A percentile compares a stretch with the other conserved stretches of the same genome.
phyloP scores from a whole-genome alignment of 1,140 invertebrate genomes.

The Hetaerina americana region DNA sequence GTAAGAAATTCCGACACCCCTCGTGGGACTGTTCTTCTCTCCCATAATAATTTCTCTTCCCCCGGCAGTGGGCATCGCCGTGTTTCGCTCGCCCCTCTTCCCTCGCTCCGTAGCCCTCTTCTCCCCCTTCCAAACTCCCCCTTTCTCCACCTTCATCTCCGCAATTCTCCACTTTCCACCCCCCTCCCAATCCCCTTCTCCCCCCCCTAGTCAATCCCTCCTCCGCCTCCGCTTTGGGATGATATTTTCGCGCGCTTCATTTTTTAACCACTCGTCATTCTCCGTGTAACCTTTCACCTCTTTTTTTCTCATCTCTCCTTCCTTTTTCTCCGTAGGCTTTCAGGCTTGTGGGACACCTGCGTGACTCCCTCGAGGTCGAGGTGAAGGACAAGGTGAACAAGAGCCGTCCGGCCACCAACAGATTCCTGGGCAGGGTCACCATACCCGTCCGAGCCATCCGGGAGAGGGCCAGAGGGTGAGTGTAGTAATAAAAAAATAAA shows the following conservation, averaged over 20 bases:
- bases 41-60: no score
- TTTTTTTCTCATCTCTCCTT: neutral
- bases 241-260: neutral
- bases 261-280: no score
- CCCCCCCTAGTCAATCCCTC: neutral
- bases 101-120: neutral
- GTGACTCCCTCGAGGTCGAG: slow-evolving; percentile 35
- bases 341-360: slow-evolving; percentile 25
- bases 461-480: slow-evolving; percentile 24
- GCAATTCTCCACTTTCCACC: no score
- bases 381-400: slow-evolving; percentile 40
- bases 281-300: neutral
- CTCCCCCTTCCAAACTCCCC: neutral
- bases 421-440: slow-evolving; percentile 32
- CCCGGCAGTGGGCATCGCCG: no score
- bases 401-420: slow-evolving; percentile 33
- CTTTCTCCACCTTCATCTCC: no score
- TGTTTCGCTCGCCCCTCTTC: neutral
- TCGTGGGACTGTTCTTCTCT: no score
- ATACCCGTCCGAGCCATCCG: slow-evolving; percentile 29
- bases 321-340: slow-evolving; percentile 7
- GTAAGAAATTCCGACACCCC: no score
- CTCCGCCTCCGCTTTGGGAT: neutral
- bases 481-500: neutral
- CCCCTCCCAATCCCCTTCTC: no score